phyloP scores from a whole-genome alignment of 1,140 invertebrate genomes.

The Scaptodrosophila lebanonensis region DNA sequence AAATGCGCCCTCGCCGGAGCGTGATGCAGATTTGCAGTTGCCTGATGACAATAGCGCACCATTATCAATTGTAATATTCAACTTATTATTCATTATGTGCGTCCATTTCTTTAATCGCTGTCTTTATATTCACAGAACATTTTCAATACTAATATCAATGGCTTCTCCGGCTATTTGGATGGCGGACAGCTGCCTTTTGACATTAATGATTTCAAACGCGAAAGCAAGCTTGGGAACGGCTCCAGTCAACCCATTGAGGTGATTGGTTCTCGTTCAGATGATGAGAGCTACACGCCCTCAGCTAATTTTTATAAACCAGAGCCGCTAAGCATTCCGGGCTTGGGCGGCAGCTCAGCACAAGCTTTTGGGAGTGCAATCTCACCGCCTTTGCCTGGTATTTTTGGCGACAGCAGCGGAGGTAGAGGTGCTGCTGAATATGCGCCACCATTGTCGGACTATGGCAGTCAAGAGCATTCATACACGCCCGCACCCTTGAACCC shows the following conservation, averaged over 20 bases:
- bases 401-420: no score
- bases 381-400: slow-evolving; percentile 12
- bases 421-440: slow-evolving; percentile 38
- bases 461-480: slow-evolving; percentile 43
- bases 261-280: slow-evolving; percentile 76
- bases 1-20: slow-evolving; percentile 90
- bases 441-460: slow-evolving; percentile 33
- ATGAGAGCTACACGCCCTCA: slow-evolving; percentile 59
- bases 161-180: slow-evolving; percentile 70
- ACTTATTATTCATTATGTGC: background rate
- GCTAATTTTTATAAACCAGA: slow-evolving; percentile 63
- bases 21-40: slow-evolving; percentile 86
- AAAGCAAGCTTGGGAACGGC: slow-evolving; percentile 53
- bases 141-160: slow-evolving; percentile 59
- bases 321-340: slow-evolving; percentile 53
- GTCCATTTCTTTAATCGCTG: background rate
- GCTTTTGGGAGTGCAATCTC: slow-evolving; percentile 11
- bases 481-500: slow-evolving; percentile 75
- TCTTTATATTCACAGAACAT: slow-evolving; percentile 45
- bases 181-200: slow-evolving; percentile 71
- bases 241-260: slow-evolving; percentile 79
- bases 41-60: slow-evolving; percentile 78
- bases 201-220: slow-evolving; percentile 75
- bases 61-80: slow-evolving; percentile 39
- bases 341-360: slow-evolving; percentile 24